Evolutionary conservation across 2,113 vertebrate genomes (phyloP).

Genomic region (Hippocampus barbouri): DNA sequence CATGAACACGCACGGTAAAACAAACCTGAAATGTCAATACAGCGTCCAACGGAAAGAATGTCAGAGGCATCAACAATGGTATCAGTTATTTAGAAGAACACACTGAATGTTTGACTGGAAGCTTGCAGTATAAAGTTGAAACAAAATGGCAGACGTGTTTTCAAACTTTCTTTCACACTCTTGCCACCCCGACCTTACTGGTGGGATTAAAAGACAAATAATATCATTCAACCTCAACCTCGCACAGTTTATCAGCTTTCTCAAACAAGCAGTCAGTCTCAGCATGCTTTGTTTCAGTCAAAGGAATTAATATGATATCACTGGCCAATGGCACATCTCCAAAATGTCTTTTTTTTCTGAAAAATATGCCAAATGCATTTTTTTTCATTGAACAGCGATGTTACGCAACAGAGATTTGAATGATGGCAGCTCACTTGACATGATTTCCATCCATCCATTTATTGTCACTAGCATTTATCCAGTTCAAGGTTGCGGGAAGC

Average conservation of each 20-base stretch:
- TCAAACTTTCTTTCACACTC: not conserved
- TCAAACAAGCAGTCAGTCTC: constrained; percentile 3
- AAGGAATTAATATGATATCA: not conserved
- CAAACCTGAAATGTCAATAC: constrained; percentile 1
- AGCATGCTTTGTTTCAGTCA: not conserved
- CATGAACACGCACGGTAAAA: constrained; percentile 6
- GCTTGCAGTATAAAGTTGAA: not conserved
- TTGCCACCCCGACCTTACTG: constrained; percentile 5
- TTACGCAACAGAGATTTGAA: not conserved
- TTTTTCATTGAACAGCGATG: not conserved
- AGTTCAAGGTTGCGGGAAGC: not conserved
- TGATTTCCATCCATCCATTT: not conserved
- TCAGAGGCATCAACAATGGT: not conserved
- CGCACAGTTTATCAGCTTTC: not conserved
- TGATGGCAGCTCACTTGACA: not conserved
- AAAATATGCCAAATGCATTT: not conserved
- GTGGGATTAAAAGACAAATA: constrained; percentile 8
- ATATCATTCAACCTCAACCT: not conserved
- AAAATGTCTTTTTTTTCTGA: not conserved
- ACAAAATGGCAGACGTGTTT: constrained; percentile 1
- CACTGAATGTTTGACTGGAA: not conserved
- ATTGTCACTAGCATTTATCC: not conserved
- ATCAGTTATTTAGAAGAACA: constrained; percentile 1
- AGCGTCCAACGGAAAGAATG: constrained; percentile 1
- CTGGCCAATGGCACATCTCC: not conserved